phyloP scores from a whole-genome alignment of 2,113 vertebrate genomes.

The Romanogobio albipinnatus region DNA sequence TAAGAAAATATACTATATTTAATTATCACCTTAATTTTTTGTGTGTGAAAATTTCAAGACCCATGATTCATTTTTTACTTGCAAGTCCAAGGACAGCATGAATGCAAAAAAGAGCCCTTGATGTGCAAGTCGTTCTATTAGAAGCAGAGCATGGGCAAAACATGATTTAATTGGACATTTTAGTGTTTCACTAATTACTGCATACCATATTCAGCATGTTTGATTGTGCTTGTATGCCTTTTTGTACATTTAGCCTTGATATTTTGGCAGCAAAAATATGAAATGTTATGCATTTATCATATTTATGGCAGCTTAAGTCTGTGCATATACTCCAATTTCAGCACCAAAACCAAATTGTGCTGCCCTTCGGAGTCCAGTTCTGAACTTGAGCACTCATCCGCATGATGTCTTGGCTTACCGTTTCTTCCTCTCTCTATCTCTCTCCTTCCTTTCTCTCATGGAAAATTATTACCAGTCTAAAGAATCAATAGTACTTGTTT shows the following conservation, averaged over 20 bases:
- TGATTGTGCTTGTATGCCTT: background rate
- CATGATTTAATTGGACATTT: background rate
- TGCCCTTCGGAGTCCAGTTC: background rate
- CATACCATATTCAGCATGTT: background rate
- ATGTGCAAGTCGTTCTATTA: background rate
- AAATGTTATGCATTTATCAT: background rate
- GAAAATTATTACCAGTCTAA: background rate
- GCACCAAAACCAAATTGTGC: background rate
- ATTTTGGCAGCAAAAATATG: background rate
- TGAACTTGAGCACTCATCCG: background rate
- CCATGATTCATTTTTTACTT: background rate
- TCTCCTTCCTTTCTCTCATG: background rate
- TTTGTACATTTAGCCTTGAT: background rate
- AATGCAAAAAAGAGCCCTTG: background rate
- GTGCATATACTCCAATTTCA: background rate
- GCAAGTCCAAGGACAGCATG: background rate
- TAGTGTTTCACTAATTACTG: background rate
- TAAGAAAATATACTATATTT: no score
- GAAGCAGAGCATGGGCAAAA: background rate
- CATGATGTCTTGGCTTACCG: background rate
- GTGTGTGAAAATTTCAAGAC: no score
- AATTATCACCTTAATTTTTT: no score
- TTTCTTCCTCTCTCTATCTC: background rate
- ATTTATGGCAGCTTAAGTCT: background rate
- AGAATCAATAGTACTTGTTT: constrained; percentile 5